Percentiles rank a stretch among this genome's conserved stretches.
Evolutionary conservation across 1,140 invertebrate genomes (phyloP).

Genomic region (Bacillus rossius): DNA sequence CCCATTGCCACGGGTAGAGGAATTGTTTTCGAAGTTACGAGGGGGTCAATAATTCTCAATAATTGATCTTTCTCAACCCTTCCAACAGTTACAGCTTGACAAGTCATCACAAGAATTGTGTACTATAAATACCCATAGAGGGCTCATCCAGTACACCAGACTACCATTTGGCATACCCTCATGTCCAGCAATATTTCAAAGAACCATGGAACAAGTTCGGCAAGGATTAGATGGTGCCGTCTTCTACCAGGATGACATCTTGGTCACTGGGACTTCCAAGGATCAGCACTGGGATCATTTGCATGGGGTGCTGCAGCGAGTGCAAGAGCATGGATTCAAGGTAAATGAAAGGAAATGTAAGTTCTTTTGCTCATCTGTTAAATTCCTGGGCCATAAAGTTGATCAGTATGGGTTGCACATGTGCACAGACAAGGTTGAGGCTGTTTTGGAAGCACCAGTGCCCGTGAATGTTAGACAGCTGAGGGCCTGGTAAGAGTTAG

Average conservation of each 20-base stretch:
- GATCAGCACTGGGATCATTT: not conserved
- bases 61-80: slow-evolving; percentile 4
- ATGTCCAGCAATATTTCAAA: slow-evolving; percentile 2
- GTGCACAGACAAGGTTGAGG: slow-evolving; percentile 17
- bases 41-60: not conserved
- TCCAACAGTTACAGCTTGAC: not conserved
- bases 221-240: not conserved
- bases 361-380: not conserved
- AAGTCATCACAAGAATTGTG: not conserved
- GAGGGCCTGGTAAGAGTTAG: not conserved
- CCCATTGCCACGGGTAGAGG: slow-evolving; percentile 1
- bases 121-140: slow-evolving; percentile 1
- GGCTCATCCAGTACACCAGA: not conserved
- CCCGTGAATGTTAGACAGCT: slow-evolving; percentile 6
- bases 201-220: not conserved
- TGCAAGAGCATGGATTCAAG: not conserved
- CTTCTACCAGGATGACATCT: not conserved
- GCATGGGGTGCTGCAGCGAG: not conserved
- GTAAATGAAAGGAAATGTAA: not conserved
- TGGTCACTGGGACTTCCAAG: not conserved
- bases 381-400: not conserved
- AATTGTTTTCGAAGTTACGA: not conserved
- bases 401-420: not conserved
- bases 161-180: not conserved
- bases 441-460: slow-evolving; percentile 19